phyloP scores from a whole-genome alignment of 2,888 invertebrate species.

The Homarus gammarus region DNA sequence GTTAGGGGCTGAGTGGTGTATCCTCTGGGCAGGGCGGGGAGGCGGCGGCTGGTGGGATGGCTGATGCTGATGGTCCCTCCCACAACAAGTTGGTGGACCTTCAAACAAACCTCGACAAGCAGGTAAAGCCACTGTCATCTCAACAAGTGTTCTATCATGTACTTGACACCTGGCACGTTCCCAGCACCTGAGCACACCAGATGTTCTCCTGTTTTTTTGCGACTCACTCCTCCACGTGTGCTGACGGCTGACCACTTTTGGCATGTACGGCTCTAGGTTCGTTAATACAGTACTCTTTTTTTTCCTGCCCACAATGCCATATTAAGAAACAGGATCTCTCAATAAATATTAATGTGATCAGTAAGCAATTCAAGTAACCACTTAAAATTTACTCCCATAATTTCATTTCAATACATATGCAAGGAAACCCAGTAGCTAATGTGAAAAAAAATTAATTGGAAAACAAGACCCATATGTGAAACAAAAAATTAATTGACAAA shows the following conservation, averaged over 20 bases:
- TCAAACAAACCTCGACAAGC: slow-evolving; percentile 91
- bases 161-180: slow-evolving; percentile 21
- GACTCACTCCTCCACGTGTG: not conserved
- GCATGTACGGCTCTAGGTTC: not conserved
- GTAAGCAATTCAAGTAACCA: not conserved
- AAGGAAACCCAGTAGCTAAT: too few species aligned
- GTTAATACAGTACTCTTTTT: not conserved
- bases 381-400: not conserved
- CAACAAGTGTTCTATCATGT: slow-evolving; percentile 5
- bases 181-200: slow-evolving; percentile 18
- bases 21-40: slow-evolving; percentile 19
- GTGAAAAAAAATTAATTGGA: not conserved
- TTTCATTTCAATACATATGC: not conserved
- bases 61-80: slow-evolving; percentile 32
- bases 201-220: not conserved
- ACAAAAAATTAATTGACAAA: not conserved
- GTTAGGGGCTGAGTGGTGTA: slow-evolving; percentile 2
- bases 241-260: slow-evolving; percentile 42
- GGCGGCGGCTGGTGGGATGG: slow-evolving; percentile 16
- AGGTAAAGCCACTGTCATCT: slow-evolving; percentile 82
- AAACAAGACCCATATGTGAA: not conserved
- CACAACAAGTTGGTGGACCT: slow-evolving; percentile 85
- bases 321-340: not conserved
- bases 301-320: not conserved
- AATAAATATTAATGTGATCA: not conserved